These are phyloP conservation scores for Platanista minor DNA, from an alignment of 2,113 vertebrate genomes.

Conservation along the genomic window DNA sequence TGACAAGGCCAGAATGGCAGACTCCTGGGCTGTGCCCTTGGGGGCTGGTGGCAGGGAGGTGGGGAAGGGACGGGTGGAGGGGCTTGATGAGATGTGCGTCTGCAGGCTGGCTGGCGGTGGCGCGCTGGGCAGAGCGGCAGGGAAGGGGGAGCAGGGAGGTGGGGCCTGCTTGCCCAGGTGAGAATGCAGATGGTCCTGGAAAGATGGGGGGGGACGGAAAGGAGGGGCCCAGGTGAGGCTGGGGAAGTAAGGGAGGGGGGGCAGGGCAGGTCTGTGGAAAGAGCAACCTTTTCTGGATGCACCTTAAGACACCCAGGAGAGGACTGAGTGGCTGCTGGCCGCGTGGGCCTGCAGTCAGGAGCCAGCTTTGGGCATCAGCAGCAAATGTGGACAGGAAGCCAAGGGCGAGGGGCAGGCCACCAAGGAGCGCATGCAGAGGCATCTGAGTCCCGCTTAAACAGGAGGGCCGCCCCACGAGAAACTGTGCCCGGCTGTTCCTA, in stretches of 20 bases:
- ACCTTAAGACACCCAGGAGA: not conserved
- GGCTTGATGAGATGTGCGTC: not conserved
- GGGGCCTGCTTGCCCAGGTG: not conserved
- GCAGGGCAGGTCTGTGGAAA: not conserved
- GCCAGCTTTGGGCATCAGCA: not conserved
- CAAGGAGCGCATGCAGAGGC: fast-evolving
- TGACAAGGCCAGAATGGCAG: not conserved
- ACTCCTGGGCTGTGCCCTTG: not conserved
- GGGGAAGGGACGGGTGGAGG: not conserved
- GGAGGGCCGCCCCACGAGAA: not conserved
- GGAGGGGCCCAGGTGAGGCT: not conserved
- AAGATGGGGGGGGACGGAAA: too few species aligned
- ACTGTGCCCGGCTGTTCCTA: fast-evolving
- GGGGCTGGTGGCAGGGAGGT: not conserved
- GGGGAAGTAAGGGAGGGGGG: too few species aligned
- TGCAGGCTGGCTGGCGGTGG: not conserved
- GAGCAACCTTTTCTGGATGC: not conserved
- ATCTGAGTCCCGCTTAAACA: not conserved
- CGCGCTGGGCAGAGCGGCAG: not conserved
- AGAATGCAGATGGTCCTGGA: not conserved
- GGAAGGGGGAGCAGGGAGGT: not conserved
- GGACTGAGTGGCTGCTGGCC: not conserved
- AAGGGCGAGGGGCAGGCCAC: not conserved
- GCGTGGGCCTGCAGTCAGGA: not conserved
- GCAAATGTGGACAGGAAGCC: not conserved